Evolutionary conservation across 2,888 invertebrate genomes (phyloP).

Genomic region (Arrhopalites spinosus): DNA sequence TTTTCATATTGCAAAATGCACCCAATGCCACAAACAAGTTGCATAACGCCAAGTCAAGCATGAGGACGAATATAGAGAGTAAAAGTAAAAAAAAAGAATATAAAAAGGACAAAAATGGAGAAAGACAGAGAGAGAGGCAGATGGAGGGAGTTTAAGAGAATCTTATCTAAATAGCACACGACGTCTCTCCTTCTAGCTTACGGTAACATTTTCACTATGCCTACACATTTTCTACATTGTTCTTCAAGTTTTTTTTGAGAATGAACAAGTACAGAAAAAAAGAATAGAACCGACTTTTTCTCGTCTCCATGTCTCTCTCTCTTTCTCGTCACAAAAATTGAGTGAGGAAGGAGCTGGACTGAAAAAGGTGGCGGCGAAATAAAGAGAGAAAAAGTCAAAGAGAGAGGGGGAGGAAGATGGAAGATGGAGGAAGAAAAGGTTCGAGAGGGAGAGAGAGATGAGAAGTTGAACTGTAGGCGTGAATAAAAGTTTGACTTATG

Average conservation of each 20-base stretch:
- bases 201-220: too few relatives aligned
- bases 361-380: slow-evolving; percentile 7
- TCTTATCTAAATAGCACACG: slow-evolving; percentile 31
- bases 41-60: too few relatives aligned
- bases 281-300: not conserved
- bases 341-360: slow-evolving; percentile 28
- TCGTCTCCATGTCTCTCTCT: not conserved
- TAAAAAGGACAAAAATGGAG: not conserved
- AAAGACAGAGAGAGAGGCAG: not conserved
- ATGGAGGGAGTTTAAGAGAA: not conserved
- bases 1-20: not conserved
- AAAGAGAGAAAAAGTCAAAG: slow-evolving; percentile 17
- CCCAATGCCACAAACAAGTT: too few relatives aligned
- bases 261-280: not conserved
- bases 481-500: slow-evolving; percentile 49
- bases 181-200: too few relatives aligned
- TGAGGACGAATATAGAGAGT: not conserved
- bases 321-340: not conserved
- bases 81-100: not conserved
- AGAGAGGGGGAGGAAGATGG: not conserved
- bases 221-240: too few relatives aligned
- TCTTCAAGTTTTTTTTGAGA: not conserved
- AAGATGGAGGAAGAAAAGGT: not conserved
- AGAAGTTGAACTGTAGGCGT: slow-evolving; percentile 43
- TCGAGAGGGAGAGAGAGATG: slow-evolving; percentile 11